Evolutionary conservation across 2,113 vertebrate species (phyloP).

Genomic region (Dolichotis patagonum): DNA sequence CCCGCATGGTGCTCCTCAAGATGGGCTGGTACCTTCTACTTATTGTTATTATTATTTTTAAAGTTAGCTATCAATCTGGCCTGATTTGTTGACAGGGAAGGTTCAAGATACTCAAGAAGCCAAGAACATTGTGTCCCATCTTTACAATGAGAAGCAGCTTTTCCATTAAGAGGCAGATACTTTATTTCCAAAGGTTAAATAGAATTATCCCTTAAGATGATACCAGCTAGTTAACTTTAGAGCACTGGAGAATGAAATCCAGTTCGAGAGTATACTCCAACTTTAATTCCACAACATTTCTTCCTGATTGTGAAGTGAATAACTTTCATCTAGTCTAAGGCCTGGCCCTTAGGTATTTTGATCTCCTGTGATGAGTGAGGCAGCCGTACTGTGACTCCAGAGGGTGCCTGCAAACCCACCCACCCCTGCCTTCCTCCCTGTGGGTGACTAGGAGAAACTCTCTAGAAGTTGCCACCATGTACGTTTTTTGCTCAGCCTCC

Average conservation of each 20-base stretch:
- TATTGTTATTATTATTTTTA: neutral
- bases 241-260: slow-evolving; percentile 45
- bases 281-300: slow-evolving; percentile 22
- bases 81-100: slow-evolving; percentile 60
- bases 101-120: slow-evolving; percentile 36
- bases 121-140: slow-evolving; percentile 72
- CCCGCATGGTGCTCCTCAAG: neutral
- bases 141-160: slow-evolving; percentile 70
- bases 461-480: neutral
- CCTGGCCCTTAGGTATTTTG: neutral
- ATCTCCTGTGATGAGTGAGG: neutral
- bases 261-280: slow-evolving; percentile 48
- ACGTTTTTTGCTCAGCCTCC: neutral
- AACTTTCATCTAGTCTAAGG: slow-evolving; percentile 41
- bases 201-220: slow-evolving; percentile 55
- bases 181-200: slow-evolving; percentile 66
- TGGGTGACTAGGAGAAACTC: neutral
- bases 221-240: slow-evolving; percentile 63
- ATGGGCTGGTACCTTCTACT: slow-evolving; percentile 5
- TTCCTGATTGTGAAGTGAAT: slow-evolving; percentile 38
- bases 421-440: neutral
- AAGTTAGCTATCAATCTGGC: slow-evolving; percentile 50
- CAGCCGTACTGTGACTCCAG: neutral
- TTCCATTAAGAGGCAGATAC: slow-evolving; percentile 77
- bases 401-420: neutral